Base-by-base conservation (phyloP, 2,113 vertebrate genomes). In the Cygnus buccinator region DNA sequence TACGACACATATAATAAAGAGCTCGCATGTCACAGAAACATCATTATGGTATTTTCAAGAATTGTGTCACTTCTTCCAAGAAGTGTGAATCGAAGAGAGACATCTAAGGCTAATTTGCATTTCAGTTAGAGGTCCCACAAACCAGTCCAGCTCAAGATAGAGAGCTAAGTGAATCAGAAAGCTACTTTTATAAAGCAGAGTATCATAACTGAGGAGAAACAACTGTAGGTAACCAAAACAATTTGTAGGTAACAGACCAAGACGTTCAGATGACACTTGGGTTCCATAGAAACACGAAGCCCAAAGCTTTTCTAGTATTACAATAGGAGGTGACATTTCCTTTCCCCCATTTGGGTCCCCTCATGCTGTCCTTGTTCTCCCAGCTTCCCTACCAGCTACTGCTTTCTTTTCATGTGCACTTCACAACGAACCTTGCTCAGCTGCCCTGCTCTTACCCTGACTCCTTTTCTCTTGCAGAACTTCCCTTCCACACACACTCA, bases 21-120 rank as follows among this genome's bases (percentile, higher is more conserved):
- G 58, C 19, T 23, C 21, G 7, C n/a, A 71, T 3, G 6, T 92
- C 96, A 94, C 65, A 88, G 75, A 95, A 96, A 84, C 37, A 86
- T 21, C 79, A 90, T 74, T 67, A 76, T n/a, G 76, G 6, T 48
- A 84, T 89, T 92, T 94, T 94, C 95, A 81, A 93, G 90, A 95
- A 82, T 25, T 68, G n/a, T 84, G 70, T 84, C 88, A 90, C 43
- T 82, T 90, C 86, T 94, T 97, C 92, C 95, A 93, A 90, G 89
- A 95, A 96, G 54, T 4, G 11, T 74, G 61, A 94, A 87, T 41
- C 87, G 63, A 92, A 84, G 4, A 90, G 66, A 92, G 19, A 61
- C 68, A 86, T 74, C 63, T 88, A 90, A 46, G 39, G 37, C 48
- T 86, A 23, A 89, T 92, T 87, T 94, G 76, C 89, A 96, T 96